Conservation (phyloP, 2,888 invertebrate species). For the Cinara cedri region DNA sequence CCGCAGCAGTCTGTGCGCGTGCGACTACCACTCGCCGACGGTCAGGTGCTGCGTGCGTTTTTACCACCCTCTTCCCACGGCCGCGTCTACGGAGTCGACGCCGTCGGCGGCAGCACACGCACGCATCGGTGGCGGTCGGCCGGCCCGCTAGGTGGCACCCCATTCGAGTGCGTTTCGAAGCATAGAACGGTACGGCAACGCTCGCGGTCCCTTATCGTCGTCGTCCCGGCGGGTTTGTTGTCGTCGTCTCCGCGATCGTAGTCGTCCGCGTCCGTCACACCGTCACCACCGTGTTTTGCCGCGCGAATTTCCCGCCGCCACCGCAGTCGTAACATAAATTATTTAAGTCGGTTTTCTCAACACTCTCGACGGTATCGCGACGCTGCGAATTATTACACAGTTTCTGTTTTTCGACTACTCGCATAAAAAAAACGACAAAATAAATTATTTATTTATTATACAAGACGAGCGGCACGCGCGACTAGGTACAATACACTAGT, state of each 20-base stretch:
- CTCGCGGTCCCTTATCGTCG: slow-evolving; percentile 32
- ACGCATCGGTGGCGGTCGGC: not conserved
- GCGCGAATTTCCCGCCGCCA: not conserved
- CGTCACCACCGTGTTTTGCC: not conserved
- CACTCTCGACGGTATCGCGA: no score
- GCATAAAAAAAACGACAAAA: no score
- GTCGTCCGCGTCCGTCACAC: slow-evolving; percentile 23
- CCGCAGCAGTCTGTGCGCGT: not conserved
- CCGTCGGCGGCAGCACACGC: slow-evolving; percentile 6
- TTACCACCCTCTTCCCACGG: not conserved
- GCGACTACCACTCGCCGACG: slow-evolving; percentile 42
- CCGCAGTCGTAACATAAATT: not conserved
- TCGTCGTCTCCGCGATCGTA: slow-evolving; percentile 22
- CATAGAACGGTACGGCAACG: slow-evolving; percentile 50
- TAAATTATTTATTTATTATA: no score
- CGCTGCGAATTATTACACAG: no score
- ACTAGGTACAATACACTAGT: no score
- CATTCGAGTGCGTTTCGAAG: slow-evolving; percentile 53
- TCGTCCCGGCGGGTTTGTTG: slow-evolving; percentile 30
- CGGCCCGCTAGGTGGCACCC: slow-evolving; percentile 51
- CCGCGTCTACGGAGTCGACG: not conserved
- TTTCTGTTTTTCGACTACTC: no score
- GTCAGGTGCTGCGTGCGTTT: slow-evolving; percentile 49
- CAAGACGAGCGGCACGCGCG: no score
- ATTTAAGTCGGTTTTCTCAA: no score